Percentiles rank a stretch among this genome's conserved stretches.
These are phyloP conservation scores for Eulemur macaco DNA, from an alignment of 2,113 vertebrate species.

Conservation along the genomic window DNA sequence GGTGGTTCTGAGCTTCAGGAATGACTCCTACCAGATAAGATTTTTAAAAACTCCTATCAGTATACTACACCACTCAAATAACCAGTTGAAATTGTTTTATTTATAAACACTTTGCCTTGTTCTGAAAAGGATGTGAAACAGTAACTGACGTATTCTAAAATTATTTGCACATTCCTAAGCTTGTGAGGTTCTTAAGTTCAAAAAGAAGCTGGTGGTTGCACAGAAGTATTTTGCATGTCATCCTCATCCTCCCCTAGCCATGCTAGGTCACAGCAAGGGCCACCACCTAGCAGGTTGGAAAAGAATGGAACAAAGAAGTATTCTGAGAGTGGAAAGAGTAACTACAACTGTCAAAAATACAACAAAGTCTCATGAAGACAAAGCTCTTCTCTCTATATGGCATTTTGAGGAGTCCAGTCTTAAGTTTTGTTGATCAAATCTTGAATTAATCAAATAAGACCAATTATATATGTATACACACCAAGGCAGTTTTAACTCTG, in stretches of 20 bases:
- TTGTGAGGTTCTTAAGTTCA: constrained; percentile 26
- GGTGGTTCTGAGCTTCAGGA: neutral
- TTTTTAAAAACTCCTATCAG: neutral
- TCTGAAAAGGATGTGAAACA: neutral
- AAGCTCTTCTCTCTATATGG: neutral
- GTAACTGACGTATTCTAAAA: neutral
- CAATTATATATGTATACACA: neutral
- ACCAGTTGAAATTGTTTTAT: neutral
- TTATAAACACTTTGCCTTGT: neutral
- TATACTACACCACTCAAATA: neutral
- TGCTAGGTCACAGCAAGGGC: constrained; percentile 5
- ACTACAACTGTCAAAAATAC: neutral
- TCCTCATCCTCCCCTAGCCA: neutral
- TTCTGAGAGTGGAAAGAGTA: neutral
- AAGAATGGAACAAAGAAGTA: neutral
- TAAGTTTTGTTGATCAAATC: constrained; percentile 23
- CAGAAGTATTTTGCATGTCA: neutral
- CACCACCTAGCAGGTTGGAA: neutral
- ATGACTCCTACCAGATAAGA: neutral
- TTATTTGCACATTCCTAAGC: neutral
- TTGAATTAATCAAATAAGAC: constrained; percentile 28
- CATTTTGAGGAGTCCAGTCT: neutral
- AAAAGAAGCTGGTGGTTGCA: constrained; percentile 9
- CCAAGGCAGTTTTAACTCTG: neutral
- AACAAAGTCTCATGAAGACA: neutral